Conservation (phyloP, 1,140 invertebrate species). For the Nebria ingens region DNA sequence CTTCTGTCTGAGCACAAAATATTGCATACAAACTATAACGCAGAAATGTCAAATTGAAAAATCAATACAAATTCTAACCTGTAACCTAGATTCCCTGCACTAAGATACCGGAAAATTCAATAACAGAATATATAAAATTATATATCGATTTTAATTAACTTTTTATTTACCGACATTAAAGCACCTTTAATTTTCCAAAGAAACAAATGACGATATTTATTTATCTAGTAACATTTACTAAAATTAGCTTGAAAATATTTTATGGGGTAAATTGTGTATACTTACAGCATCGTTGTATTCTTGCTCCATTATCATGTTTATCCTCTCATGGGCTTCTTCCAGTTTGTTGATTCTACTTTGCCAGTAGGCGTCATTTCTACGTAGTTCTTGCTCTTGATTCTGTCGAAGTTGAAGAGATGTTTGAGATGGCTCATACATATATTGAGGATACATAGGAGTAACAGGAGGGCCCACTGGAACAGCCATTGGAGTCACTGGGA, state of each 20-base stretch:
- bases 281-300: constrained; percentile 42
- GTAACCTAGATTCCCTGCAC: neutral
- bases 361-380: constrained; percentile 42
- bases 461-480: constrained; percentile 12
- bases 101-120: too few relatives aligned
- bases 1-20: constrained; percentile 7
- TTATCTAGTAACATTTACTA: too few relatives aligned
- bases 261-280: too few relatives aligned
- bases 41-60: constrained; percentile 10
- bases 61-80: neutral
- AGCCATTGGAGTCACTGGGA: neutral
- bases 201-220: too few relatives aligned
- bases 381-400: constrained; percentile 27
- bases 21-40: constrained; percentile 12
- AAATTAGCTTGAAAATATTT: too few relatives aligned
- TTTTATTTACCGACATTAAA: too few relatives aligned
- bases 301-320: constrained; percentile 38
- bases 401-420: constrained; percentile 32
- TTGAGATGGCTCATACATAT: constrained; percentile 28
- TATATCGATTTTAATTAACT: too few relatives aligned
- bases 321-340: constrained; percentile 36
- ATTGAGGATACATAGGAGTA: constrained; percentile 15
- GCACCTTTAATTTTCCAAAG: too few relatives aligned
- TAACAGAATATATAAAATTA: too few relatives aligned
- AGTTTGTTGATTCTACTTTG: constrained; percentile 38